Percentiles rank a stretch among this genome's conserved stretches.
Evolutionary conservation across 2,113 vertebrate genomes (phyloP).

Genomic region (Ginglymostoma cirratum): DNA sequence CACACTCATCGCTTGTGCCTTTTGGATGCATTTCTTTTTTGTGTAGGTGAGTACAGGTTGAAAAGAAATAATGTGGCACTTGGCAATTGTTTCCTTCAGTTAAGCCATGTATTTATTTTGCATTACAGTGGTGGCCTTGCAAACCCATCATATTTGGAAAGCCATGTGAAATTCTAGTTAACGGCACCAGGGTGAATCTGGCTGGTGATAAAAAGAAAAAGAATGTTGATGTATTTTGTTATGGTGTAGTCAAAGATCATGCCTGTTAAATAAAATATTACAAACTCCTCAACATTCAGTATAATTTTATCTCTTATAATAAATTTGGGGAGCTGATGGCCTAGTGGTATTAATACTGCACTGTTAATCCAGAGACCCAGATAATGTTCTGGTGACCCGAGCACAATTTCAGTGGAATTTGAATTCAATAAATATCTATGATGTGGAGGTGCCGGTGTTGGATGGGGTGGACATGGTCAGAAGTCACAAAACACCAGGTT

Average conservation of each 20-base stretch:
- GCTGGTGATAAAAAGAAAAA: not conserved
- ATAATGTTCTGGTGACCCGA: too few species aligned
- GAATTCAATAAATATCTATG: too few species aligned
- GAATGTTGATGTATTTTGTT: not conserved
- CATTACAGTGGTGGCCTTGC: not conserved
- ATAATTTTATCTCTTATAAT: not conserved
- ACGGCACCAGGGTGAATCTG: too few species aligned
- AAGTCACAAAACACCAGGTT: too few species aligned
- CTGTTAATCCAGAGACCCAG: too few species aligned
- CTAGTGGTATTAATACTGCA: too few species aligned
- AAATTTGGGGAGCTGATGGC: not conserved
- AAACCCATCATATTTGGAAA: not conserved
- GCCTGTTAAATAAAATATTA: not conserved
- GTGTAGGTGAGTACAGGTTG: not conserved
- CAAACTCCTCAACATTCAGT: not conserved
- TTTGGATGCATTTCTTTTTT: too few species aligned
- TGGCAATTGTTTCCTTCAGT: not conserved
- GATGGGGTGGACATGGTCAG: too few species aligned
- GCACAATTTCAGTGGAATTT: too few species aligned
- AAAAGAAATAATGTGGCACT: not conserved
- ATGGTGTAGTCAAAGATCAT: not conserved
- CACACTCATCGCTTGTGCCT: too few species aligned
- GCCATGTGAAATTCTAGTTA: not conserved
- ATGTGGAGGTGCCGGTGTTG: too few species aligned
- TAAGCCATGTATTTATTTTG: not conserved